These are phyloP conservation scores for Thaumetopoea pityocampa DNA, from an alignment of 1,140 invertebrate genomes.

Conservation along the genomic window DNA sequence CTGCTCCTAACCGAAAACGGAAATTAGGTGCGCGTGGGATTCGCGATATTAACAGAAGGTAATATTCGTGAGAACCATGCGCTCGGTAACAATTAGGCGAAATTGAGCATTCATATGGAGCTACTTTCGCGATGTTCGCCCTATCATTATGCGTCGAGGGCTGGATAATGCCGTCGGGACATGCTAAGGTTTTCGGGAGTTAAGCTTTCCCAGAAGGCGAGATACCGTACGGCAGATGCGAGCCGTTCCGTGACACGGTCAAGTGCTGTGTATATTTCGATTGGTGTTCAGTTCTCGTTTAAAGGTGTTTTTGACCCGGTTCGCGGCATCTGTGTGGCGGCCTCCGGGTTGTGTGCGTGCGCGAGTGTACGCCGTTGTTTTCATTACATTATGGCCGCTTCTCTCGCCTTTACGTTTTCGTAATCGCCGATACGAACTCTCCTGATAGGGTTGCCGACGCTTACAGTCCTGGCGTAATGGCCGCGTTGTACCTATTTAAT, in stretches of 20 bases:
- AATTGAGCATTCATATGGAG: constrained; percentile 62
- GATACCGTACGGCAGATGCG: constrained; percentile 70
- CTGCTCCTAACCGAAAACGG: constrained; percentile 53
- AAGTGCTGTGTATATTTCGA: constrained; percentile 66
- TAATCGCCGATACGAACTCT: constrained; percentile 60
- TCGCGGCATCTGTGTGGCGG: constrained; percentile 38
- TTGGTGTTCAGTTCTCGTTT: constrained; percentile 60
- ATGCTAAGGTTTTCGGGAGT: constrained; percentile 66
- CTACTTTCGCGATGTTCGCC: constrained; percentile 60
- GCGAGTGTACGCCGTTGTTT: constrained; percentile 53
- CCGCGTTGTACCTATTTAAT: no score
- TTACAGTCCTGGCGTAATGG: constrained; percentile 25
- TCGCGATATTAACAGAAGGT: constrained; percentile 53
- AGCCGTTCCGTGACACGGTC: constrained; percentile 64
- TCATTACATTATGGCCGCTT: constrained; percentile 68
- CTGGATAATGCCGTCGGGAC: constrained; percentile 63
- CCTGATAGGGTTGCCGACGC: constrained; percentile 45
- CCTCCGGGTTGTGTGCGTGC: constrained; percentile 36
- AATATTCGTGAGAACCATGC: constrained; percentile 68
- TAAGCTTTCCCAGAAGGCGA: constrained; percentile 68
- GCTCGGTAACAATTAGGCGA: constrained; percentile 64
- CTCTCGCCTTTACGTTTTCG: constrained; percentile 70
- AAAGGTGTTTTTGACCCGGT: constrained; percentile 72
- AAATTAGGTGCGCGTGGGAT: constrained; percentile 64
- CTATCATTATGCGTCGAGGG: constrained; percentile 61